Conservation (phyloP, 2,797 vertebrate genomes). For the Aphelocoma californica region DNA sequence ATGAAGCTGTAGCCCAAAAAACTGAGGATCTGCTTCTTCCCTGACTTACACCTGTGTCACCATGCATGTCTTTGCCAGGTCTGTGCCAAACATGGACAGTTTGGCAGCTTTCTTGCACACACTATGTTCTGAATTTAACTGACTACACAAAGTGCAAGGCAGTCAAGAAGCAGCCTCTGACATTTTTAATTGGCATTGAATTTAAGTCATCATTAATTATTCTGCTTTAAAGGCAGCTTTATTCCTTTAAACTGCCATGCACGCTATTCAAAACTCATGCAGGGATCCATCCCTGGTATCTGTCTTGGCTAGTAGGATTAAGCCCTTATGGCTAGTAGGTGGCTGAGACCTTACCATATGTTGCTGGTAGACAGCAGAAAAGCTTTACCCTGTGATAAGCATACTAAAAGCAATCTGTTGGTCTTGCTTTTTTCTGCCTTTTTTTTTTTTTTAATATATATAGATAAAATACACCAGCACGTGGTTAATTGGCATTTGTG, state of each 20-base stretch:
- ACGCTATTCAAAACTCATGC: conserved; percentile 41
- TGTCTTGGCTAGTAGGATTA: conserved; percentile 62
- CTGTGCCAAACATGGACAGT: neutral
- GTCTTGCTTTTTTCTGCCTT: neutral
- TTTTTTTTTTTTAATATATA: neutral
- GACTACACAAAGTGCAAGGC: conserved; percentile 44
- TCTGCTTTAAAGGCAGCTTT: conserved; percentile 36
- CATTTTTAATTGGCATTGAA: conserved; percentile 56
- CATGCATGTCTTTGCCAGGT: neutral
- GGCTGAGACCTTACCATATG: conserved; percentile 67
- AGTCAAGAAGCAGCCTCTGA: conserved; percentile 53
- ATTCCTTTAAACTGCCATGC: conserved; percentile 23
- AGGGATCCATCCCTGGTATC: conserved; percentile 37
- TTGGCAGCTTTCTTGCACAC: conserved; percentile 5
- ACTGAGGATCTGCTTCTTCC: neutral
- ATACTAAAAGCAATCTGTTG: conserved; percentile 67
- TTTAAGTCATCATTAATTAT: conserved; percentile 48
- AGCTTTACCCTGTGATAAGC: conserved; percentile 62
- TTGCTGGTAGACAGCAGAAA: conserved; percentile 67
- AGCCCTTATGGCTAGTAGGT: conserved; percentile 63
- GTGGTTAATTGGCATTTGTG: conserved; percentile 50
- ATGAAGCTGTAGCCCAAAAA: neutral
- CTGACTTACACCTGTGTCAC: conserved; percentile 4
- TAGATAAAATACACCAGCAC: neutral
- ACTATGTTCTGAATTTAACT: conserved; percentile 23